Evolutionary conservation across 1,140 invertebrate species (phyloP), one percentile per base, ranked within the genome.

Genomic region (Sitobion miscanthi): DNA sequence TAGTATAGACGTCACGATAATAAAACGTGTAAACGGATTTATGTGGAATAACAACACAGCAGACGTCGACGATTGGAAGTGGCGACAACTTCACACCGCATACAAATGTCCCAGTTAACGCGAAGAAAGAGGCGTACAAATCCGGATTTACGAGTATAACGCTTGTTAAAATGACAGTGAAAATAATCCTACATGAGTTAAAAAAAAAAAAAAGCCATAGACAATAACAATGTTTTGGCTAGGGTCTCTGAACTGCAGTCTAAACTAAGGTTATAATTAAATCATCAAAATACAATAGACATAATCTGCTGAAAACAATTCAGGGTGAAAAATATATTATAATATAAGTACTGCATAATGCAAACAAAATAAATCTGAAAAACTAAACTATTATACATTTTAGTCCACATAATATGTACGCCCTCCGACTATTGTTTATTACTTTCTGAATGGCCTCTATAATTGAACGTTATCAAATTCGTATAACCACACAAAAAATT

Each of bases 291-390:
- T 23, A 83, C 21, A 8, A 42, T 42, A 83, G 77, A 83, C 21
- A 85, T 85, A 30, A 85, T 45, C 9, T 85, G 9, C 9, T 95
- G 93, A 95, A 95, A 49, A 95, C 94, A 30, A 95, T 38, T 94
- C 94, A 14, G 69, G 88, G 14, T 4, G 30, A n/a, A 69, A 69
- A 17, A n/a, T n/a, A 69, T n/a, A 69, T n/a, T n/a, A 69, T 62
- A 62, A 0, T 57, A 49, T 49, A 49, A 49, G 23, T 69, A 69
- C 30, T 17, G 30, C n/a, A n/a, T n/a, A n/a, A 5, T n/a, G 62
- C 62, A 77, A n/a, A 77, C 14, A 14, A 77, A 2, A 77, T 30
- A 69, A 30, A 4, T 11, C 11, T 69, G 30, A 11, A 69, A 30
- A 77, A 77, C n/a, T 77, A 6, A n/a, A 77, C 62, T 17, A 20